These are phyloP conservation scores for Calcarius lapponicus DNA, from an alignment of 2,797 vertebrate genomes.

Conservation along the genomic window DNA sequence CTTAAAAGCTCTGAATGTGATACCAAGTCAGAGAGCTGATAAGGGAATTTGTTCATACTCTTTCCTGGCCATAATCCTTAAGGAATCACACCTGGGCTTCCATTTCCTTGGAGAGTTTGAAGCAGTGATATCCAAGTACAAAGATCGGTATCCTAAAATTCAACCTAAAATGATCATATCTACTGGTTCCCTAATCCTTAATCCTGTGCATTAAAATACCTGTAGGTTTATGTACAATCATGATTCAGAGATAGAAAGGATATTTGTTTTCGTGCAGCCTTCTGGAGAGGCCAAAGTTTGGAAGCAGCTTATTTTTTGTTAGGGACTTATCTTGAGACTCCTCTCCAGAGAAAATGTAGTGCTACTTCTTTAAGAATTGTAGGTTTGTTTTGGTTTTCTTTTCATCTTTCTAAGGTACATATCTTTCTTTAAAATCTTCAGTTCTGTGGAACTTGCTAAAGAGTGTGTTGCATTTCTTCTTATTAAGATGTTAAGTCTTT, in stretches of 20 bases:
- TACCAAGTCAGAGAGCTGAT: neutral
- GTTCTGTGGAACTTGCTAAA: neutral
- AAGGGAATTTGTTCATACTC: neutral
- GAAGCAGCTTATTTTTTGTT: neutral
- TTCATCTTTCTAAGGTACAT: neutral
- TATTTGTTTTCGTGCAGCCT: neutral
- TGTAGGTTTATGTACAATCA: neutral
- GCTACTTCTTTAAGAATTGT: neutral
- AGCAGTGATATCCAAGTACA: neutral
- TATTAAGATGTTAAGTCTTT: neutral
- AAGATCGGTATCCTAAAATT: neutral
- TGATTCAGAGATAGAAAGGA: neutral
- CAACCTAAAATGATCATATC: neutral
- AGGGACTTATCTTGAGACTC: neutral
- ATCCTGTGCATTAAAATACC: neutral
- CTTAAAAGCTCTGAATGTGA: neutral
- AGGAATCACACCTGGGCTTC: neutral
- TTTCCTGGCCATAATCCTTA: neutral
- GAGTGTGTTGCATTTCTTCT: neutral
- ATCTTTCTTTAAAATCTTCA: neutral
- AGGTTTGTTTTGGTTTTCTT: neutral
- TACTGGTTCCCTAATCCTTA: neutral
- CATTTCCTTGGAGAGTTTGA: neutral
- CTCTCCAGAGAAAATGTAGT: neutral
- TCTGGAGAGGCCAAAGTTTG: neutral